Base-by-base conservation (phyloP, 37 sponge, comb jelly and placozoan genomes). In the Aplysina aerophoba region DNA sequence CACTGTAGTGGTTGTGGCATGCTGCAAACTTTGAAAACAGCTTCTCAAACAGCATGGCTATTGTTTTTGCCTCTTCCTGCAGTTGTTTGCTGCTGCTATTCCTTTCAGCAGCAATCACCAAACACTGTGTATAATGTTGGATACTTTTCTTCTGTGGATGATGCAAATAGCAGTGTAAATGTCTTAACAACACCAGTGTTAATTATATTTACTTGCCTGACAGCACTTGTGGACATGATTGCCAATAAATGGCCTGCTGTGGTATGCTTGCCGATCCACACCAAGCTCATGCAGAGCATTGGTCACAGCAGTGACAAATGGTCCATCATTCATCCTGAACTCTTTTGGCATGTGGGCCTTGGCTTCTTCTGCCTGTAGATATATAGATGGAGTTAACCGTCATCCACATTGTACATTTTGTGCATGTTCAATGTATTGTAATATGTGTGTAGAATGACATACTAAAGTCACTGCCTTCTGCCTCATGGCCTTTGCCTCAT, bases 181-280 rank as follows among this genome's bases (percentile, higher is more conserved):
- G 24, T 68, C 34, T 35, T 2, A 2, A 16, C 17, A 35, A 24
- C 34, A 34, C 2, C 16, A 44, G 50, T 44, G 50, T 8, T 44
- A 44, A 3, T 8, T 44, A n/a, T 68, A 68, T 68, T 16, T 68
- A 68, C 30, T 19, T 68, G 24, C 79, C 79, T 78, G 44, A 33
- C 30, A 50, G 27, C 40, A 78, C 44, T 50, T 40, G 54, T 78
- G 79, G 27, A 78, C 79, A 78, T 78, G 79, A n/a, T 78, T 78
- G 38, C 79, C 79, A 28, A 78, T n/a, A 38, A 78, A 78, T 19
- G 79, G 16, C 19, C 79, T 38, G 36, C 79, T 38, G 41, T 40
- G 36, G 4, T 78, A 78, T 36, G 40, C 41, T 31, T 78, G 79
- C 79, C 79, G 30, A 3, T 78, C 54, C 37, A 78, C 79, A 1